Base-by-base conservation (phyloP, 2,888 invertebrate genomes). In the Andrena praecox region DNA sequence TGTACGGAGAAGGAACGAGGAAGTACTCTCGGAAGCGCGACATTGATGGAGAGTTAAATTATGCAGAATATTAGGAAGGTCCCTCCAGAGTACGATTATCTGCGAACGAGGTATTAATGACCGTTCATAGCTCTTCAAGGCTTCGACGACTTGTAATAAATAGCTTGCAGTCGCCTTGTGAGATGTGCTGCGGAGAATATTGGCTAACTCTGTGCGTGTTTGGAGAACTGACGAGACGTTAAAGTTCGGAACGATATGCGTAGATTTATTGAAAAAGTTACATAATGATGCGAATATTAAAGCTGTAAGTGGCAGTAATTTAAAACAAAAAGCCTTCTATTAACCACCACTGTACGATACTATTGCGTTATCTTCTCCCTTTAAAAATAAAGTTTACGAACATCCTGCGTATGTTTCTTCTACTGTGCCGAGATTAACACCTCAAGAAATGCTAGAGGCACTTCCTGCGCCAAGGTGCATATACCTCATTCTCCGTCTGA, bases 11-110 rank as follows among this genome's bases (percentile, higher is more conserved):
- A 27, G 24, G 56, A 27, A 56, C 20, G 56, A 56, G 56, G 56
- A 56, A 56, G 24, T 56, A 56, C 24, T 27, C 50, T 48, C 27
- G 50, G 24, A 66, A 66, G 8, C 66, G 66, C 29, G 66, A 27
- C 56, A 12, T 24, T 56, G 56, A 56, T 56, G 8, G 27, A 56
- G 56, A 20, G 27, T 24, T 12, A 56, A 56, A 56, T 56, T 56
- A 56, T 56, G 10, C 56, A 27, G 56, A 27, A 52, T 56, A 56
- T 56, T 24, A 56, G 24, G 24, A 27, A 24, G 24, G 12, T 24
- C 54, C 54, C 8, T 10, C 27, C 54, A 0, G 10, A 56, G 54
- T 27, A 27, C 24, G 56, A 56, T 56, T 24, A 56, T 24, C 56
- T 12, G 24, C 56, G 20, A 56, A 56, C 24, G 27, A 56, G 56